Evolutionary conservation across 2,888 invertebrate species (phyloP).

Genomic region (Pimpla rufipes): DNA sequence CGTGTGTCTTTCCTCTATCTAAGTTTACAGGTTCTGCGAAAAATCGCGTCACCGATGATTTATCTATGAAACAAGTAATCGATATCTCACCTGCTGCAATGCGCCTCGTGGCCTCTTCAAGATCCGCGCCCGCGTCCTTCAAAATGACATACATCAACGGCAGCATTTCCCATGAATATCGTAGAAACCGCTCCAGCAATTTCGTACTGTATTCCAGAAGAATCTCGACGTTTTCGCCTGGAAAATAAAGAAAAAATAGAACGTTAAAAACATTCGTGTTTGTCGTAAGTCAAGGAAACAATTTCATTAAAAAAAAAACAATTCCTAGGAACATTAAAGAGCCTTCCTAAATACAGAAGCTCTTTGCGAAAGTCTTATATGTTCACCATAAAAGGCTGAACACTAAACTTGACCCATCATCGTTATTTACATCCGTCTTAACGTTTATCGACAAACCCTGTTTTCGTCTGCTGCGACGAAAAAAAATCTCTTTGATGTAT

Average conservation of each 20-base stretch:
- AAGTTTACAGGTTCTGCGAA: neutral
- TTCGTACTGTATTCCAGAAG: slow-evolving; percentile 91
- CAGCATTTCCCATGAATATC: slow-evolving; percentile 92
- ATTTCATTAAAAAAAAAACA: too few relatives aligned
- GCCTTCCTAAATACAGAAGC: too few relatives aligned
- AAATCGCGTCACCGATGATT: neutral
- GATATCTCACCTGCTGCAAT: slow-evolving; percentile 90
- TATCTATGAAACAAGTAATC: neutral
- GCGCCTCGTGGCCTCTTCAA: slow-evolving; percentile 91
- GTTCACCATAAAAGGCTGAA: too few relatives aligned
- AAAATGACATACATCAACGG: slow-evolving; percentile 92
- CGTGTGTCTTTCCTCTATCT: neutral
- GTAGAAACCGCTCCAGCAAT: slow-evolving; percentile 87
- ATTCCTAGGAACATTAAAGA: too few relatives aligned
- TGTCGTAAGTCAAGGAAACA: neutral
- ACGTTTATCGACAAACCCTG: too few relatives aligned
- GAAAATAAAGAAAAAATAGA: slow-evolving; percentile 73
- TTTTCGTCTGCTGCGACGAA: too few relatives aligned
- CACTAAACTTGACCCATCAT: too few relatives aligned
- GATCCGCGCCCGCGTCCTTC: slow-evolving; percentile 91
- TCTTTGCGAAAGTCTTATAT: too few relatives aligned
- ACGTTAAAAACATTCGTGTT: neutral
- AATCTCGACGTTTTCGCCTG: slow-evolving; percentile 86
- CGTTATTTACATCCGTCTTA: too few relatives aligned
- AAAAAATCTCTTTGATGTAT: too few relatives aligned